Base-by-base conservation (phyloP, 1,140 invertebrate species). In the Diorhabda sublineata region DNA sequence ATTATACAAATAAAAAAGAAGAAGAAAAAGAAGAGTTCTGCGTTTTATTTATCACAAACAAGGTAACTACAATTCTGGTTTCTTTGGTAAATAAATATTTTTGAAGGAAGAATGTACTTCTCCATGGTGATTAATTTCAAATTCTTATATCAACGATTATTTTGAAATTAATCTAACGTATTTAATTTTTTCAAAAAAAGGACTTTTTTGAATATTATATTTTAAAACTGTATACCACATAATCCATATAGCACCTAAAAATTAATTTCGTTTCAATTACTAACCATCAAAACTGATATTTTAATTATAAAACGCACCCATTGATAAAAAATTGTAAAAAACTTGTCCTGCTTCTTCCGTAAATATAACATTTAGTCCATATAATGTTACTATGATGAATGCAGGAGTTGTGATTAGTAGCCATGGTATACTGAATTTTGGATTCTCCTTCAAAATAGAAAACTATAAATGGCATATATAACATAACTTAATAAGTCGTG, bases 381-480 rank as follows among this genome's bases (percentile, higher is more conserved):
- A 63, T 44, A 63, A 41, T 5, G 42, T 63, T 45, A 6, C 61
- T 5, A 42, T 6, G 5, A 63, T 3, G n/a, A 63, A 47, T 42
- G 42, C 42, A 9, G 61, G 61, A 9, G 61, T 41, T 45, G 61
- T 63, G 1, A 44, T 3, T 26, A 63, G 7, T 47, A 63, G 45
- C 61, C 61, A 63, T 4, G 61, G 61, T n/a, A 63, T 11, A n/a
- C 9, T 63, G n/a, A 45, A 63, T n/a, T 45, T 45, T 3, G 41
- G 61, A n/a, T 45, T 63, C 45, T 45, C 61, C 61, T 63, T 9
- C n/a, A 63, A 63, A 59, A 59, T 9, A 4, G n/a, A n/a, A 56
- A 56, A 7, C 52, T 56, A 56, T 6, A 6, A n/a, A 56, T 56
- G 26, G 26, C 1, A 26, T 26, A 2, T 26, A 0, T 26, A 26